Base-by-base conservation (phyloP, 2,888 invertebrate species). In the Colostygia pectinataria region DNA sequence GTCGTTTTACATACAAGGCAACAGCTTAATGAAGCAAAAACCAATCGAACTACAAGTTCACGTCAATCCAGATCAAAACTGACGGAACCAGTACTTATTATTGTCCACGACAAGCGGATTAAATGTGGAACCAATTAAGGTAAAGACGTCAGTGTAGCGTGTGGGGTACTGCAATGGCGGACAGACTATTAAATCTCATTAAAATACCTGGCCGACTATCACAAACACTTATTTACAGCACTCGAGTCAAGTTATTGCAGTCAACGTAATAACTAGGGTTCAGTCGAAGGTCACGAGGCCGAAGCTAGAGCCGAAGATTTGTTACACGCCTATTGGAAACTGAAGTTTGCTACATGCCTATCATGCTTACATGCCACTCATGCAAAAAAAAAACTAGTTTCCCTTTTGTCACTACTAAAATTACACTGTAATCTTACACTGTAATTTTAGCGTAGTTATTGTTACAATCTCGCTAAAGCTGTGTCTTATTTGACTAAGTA, bases 101-200 rank as follows among this genome's bases (percentile, higher is more conserved):
- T 76, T 74, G 72, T 73, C 28, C 80, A 83, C 75, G 74, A 63
- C 70, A 80, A 78, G 78, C 71, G 78, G 77, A 83, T 83, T 84
- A 81, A 74, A 75, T 78, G 79, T 78, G 79, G 75, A 81, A 83
- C 79, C 83, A 84, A 84, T 84, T 84, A 86, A 79, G 73, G 80
- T 68, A 74, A 76, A 79, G 77, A 74, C 72, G 77, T 75, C 78
- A 74, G 71, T 71, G 74, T 77, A 68, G 68, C 69, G 68, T 70
- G 73, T 62, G 60, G 65, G 63, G 33, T 23, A 62, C 53, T 47
- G 57, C 60, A 59, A 58, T 57, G 56, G 62, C 53, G 61, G 54
- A 59, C 56, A 45, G 63, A 69, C 78, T 80, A 81, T 83, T 86
- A 80, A 83, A 80, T 78, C 79, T 83, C 80, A 82, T 84, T 85